phyloP scores from a whole-genome alignment of 2,888 invertebrate genomes.

The Allophyes oxyacanthae region DNA sequence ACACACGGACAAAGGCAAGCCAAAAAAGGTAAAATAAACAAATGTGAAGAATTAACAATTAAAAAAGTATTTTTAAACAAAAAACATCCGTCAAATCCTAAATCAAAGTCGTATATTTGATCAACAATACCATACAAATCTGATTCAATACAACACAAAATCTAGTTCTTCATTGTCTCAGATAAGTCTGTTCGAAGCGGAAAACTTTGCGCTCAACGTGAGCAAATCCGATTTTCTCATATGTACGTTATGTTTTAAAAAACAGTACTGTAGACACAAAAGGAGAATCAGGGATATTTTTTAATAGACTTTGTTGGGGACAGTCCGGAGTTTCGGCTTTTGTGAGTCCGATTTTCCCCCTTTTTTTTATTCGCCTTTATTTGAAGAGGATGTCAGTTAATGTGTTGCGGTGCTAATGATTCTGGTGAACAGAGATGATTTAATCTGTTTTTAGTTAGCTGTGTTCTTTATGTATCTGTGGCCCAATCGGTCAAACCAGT shows the following conservation, averaged over 20 bases:
- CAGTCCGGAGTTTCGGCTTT: slow-evolving; percentile 36
- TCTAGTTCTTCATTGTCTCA: slow-evolving; percentile 7
- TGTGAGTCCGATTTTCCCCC: slow-evolving; percentile 25
- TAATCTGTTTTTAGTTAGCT: slow-evolving; percentile 9
- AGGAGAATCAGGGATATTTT: slow-evolving; percentile 28
- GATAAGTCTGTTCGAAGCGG: slow-evolving; percentile 5
- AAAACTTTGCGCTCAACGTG: slow-evolving; percentile 24
- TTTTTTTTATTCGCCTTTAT: slow-evolving; percentile 17
- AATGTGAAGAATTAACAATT: too few relatives aligned
- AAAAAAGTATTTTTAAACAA: too few relatives aligned
- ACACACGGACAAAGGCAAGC: too few relatives aligned
- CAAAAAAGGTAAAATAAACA: too few relatives aligned
- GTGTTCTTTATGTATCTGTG: background rate
- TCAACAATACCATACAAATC: background rate
- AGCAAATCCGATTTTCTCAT: slow-evolving; percentile 26
- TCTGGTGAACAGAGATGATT: slow-evolving; percentile 9
- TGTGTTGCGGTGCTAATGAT: slow-evolving; percentile 25
- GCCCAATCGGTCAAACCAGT: too few relatives aligned
- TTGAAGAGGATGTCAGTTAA: slow-evolving; percentile 29
- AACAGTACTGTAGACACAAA: slow-evolving; percentile 36
- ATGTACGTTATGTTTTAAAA: slow-evolving; percentile 43
- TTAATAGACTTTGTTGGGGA: slow-evolving; percentile 40
- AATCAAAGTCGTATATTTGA: background rate
- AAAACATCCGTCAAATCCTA: too few relatives aligned
- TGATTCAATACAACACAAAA: slow-evolving; percentile 5